These are phyloP conservation scores for Zaprionus inermis DNA, from an alignment of 1,140 invertebrate species.

Conservation along the genomic window DNA sequence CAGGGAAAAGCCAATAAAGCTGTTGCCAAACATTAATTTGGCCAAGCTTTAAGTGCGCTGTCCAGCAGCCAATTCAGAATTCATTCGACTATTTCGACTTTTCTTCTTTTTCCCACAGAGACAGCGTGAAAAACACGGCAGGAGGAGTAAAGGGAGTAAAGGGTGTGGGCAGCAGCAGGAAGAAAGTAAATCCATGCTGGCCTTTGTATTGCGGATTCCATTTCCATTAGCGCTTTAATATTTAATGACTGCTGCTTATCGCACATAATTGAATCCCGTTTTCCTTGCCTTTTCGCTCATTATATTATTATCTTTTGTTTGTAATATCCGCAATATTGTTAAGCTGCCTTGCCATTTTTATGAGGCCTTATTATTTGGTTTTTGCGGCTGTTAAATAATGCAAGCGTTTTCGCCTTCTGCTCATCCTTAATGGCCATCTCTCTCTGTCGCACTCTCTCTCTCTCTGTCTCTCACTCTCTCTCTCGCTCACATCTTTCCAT, in stretches of 20 bases:
- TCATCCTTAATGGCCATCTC: conserved; percentile 41
- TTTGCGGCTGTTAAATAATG: conserved; percentile 70
- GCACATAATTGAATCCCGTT: conserved; percentile 75
- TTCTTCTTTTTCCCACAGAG: not conserved
- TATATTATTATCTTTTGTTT: conserved; percentile 82
- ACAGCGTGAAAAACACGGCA: not conserved
- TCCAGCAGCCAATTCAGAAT: not conserved
- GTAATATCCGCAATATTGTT: conserved; percentile 69
- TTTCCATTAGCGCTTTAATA: conserved; percentile 78
- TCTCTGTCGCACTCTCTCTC: not conserved
- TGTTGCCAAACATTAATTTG: conserved; percentile 28
- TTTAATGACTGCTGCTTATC: conserved; percentile 80
- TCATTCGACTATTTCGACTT: not conserved
- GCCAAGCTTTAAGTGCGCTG: conserved; percentile 6
- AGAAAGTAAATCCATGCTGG: not conserved
- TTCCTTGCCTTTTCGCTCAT: conserved; percentile 69
- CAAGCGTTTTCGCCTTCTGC: conserved; percentile 35
- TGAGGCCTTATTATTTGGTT: conserved; percentile 68
- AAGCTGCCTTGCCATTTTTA: conserved; percentile 58
- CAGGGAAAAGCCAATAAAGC: conserved; percentile 7
- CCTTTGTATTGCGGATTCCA: conserved; percentile 50
- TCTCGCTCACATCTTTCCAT: conserved; percentile 2
- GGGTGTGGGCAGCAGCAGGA: not conserved
- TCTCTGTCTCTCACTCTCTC: not conserved
- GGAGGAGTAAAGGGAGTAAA: not conserved